A percentile compares a stretch with the other conserved stretches of the same genome.
phyloP scores from a whole-genome alignment of 2,888 invertebrate genomes.

The Megalurothrips usitatus region DNA sequence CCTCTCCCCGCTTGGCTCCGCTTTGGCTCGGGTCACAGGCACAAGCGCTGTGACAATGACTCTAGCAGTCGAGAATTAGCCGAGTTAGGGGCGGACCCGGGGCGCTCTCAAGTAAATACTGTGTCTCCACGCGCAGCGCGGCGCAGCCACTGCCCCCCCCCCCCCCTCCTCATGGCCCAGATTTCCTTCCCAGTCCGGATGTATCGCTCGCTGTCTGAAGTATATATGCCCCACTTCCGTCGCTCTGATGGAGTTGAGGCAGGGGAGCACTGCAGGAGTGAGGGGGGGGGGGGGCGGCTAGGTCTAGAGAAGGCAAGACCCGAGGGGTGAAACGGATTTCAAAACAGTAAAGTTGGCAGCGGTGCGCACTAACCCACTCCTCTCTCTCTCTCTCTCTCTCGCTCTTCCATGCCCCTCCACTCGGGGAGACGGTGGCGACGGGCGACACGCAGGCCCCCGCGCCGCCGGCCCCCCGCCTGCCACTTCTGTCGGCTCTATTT shows the following conservation, averaged over 20 bases:
- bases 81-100: conserved; percentile 5
- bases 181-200: conserved; percentile 9
- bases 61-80: conserved; percentile 16
- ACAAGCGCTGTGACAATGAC: background rate
- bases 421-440: no score
- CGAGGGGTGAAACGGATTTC: background rate
- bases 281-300: background rate
- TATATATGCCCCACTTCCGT: conserved; percentile 24
- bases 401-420: no score
- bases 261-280: background rate
- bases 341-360: conserved; percentile 26
- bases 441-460: background rate
- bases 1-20: background rate
- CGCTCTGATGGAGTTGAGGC: conserved; percentile 7
- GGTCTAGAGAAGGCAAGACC: background rate
- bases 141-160: background rate
- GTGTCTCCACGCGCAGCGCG: background rate
- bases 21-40: background rate
- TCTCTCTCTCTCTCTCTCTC: no score
- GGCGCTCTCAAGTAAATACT: conserved; percentile 22
- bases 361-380: background rate
- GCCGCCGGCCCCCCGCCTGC: background rate
- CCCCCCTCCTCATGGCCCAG: background rate
- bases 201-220: conserved; percentile 18
- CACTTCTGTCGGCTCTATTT: conserved; percentile 24